A percentile compares a stretch with the other conserved stretches of the same genome.
phyloP scores from a whole-genome alignment of 2,113 vertebrate genomes.

The Microtus oregoni region DNA sequence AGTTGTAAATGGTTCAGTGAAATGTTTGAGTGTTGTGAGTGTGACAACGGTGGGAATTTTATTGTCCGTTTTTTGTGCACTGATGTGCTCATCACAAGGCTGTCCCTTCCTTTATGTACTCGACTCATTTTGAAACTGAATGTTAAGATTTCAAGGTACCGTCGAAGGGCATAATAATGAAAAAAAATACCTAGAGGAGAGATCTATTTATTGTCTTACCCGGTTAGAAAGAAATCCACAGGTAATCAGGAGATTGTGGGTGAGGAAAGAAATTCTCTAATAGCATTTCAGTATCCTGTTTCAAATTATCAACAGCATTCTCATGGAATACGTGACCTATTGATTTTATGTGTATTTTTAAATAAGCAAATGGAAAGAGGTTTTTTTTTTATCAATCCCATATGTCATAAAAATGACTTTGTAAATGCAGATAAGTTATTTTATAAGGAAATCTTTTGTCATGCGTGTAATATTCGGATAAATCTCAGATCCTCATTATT shows the following conservation, averaged over 20 bases:
- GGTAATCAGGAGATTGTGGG: neutral
- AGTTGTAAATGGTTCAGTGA: slow-evolving; percentile 71
- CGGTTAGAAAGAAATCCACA: neutral
- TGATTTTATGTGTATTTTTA: slow-evolving; percentile 18
- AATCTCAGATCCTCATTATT: neutral
- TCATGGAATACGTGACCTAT: neutral
- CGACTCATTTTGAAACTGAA: slow-evolving; percentile 39
- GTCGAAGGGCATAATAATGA: neutral
- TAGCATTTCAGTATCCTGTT: neutral
- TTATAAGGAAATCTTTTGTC: slow-evolving; percentile 17
- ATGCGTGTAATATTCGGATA: slow-evolving; percentile 36
- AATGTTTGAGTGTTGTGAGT: slow-evolving; percentile 73
- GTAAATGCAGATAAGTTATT: slow-evolving; percentile 21
- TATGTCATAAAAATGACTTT: slow-evolving; percentile 7
- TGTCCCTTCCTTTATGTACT: slow-evolving; percentile 61
- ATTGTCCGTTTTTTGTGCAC: slow-evolving; percentile 64
- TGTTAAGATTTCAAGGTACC: slow-evolving; percentile 48
- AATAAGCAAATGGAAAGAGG: slow-evolving; percentile 11
- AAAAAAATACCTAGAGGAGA: slow-evolving; percentile 31
- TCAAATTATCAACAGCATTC: slow-evolving; percentile 5
- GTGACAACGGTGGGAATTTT: slow-evolving; percentile 76
- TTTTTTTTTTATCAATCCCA: slow-evolving; percentile 18
- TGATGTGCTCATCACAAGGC: slow-evolving; percentile 64
- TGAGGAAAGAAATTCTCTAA: neutral
- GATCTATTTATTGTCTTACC: slow-evolving; percentile 22